These are phyloP conservation scores for Peromyscus nudipes DNA, from an alignment of 2,797 vertebrate genomes.

Conservation along the genomic window DNA sequence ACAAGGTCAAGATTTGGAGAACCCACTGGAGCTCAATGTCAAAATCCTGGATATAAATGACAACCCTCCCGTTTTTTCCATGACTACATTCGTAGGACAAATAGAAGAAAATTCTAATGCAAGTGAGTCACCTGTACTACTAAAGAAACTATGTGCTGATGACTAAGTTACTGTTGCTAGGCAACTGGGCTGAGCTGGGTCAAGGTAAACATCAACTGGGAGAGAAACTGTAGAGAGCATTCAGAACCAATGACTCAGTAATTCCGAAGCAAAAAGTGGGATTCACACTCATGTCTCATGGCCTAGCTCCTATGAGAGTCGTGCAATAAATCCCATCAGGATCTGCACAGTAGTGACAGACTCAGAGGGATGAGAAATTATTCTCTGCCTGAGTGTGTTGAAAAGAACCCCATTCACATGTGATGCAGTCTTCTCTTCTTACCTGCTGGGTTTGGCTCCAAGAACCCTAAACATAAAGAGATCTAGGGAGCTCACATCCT, in stretches of 20 bases:
- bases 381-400: background rate
- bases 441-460: background rate
- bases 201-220: background rate
- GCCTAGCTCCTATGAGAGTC: background rate
- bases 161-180: conserved; percentile 26
- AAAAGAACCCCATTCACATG: background rate
- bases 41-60: conserved; percentile 90
- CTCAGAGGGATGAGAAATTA: background rate
- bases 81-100: conserved; percentile 87
- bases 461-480: background rate
- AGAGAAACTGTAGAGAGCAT: background rate
- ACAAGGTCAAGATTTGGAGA: conserved; percentile 86
- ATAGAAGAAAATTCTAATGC: conserved; percentile 89
- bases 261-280: background rate
- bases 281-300: background rate
- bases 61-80: conserved; percentile 89
- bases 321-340: background rate
- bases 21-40: conserved; percentile 87
- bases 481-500: background rate
- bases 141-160: background rate
- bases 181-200: background rate
- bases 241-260: background rate
- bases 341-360: background rate
- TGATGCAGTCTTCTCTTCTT: background rate
- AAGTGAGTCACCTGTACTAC: conserved; percentile 87